These are phyloP conservation scores for Melieria picta DNA, from an alignment of 2,888 invertebrate genomes.

Conservation along the genomic window DNA sequence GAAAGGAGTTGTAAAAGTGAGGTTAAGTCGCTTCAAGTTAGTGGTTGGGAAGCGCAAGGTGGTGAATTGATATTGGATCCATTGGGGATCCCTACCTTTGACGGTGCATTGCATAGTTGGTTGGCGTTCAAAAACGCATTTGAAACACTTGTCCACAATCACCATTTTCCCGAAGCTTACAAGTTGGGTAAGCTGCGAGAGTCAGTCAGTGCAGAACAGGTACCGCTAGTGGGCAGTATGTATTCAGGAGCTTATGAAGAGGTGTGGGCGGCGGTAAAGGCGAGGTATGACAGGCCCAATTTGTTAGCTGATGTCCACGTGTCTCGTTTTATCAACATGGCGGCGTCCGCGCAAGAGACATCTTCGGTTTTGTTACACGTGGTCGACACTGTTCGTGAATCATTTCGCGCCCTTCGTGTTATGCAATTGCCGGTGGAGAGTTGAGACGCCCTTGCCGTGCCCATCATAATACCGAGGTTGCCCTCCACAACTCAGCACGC, in stretches of 20 bases:
- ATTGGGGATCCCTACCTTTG: conserved; percentile 16
- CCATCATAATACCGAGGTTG: not conserved
- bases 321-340: conserved; percentile 18
- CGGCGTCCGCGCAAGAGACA: not conserved
- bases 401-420: too few species aligned
- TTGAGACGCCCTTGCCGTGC: conserved; percentile 8
- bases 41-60: not conserved
- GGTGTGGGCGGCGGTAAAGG: conserved; percentile 25
- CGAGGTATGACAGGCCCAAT: conserved; percentile 26
- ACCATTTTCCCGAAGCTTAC: conserved; percentile 12
- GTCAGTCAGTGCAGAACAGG: not conserved
- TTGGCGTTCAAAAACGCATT: conserved; percentile 16
- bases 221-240: conserved; percentile 1
- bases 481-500: not conserved
- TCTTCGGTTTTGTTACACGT: too few species aligned
- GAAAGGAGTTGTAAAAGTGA: not conserved
- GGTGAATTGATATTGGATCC: conserved; percentile 15
- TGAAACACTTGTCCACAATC: conserved; percentile 19
- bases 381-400: too few species aligned
- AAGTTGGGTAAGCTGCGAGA: conserved; percentile 19
- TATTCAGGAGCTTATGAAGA: conserved; percentile 24
- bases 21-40: not conserved
- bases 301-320: conserved; percentile 25
- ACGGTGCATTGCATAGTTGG: conserved; percentile 14
- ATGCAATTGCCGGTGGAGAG: not conserved